Base-by-base conservation (phyloP, 1,140 invertebrate species). In the Dreissena polymorpha region DNA sequence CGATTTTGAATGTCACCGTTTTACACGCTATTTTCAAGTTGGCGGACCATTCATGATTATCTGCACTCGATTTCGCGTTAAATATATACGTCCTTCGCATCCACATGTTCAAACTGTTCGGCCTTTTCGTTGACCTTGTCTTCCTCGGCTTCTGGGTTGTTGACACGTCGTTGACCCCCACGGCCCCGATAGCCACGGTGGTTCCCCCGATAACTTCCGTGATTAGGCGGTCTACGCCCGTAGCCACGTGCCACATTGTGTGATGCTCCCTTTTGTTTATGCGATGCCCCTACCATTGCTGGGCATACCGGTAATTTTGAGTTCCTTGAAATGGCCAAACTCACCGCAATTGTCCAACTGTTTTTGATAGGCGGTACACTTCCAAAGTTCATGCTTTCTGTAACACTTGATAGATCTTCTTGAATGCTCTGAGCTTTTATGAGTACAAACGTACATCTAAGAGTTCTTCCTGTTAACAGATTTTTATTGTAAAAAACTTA, bases 261-360 rank as follows among this genome's bases (percentile, higher is more conserved):
- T n/a, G n/a, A n/a, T n/a, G n/a, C n/a, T n/a, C n/a, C n/a, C n/a
- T n/a, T n/a, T n/a, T n/a, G n/a, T n/a, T n/a, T n/a, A n/a, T n/a
- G n/a, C n/a, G n/a, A n/a, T n/a, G n/a, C n/a, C n/a, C n/a, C n/a
- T n/a, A n/a, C n/a, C n/a, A n/a, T n/a, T n/a, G n/a, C n/a, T n/a
- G n/a, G n/a, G n/a, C n/a, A n/a, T n/a, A 80, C n/a, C 23, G 67
- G 68, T 21, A 80, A 80, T 74, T 85, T 76, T 49, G 76, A 70
- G 27, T 49, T 80, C 8, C 21, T n/a, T n/a, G n/a, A n/a, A n/a
- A n/a, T n/a, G n/a, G n/a, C n/a, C n/a, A n/a, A n/a, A n/a, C n/a
- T n/a, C 7, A 2, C 55, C 64, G 53, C 83, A 80, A 1, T 12
- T 68, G 39, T 75, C 29, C 29, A 71, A 85, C 12, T n/a, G n/a